phyloP scores from a whole-genome alignment of 2,113 vertebrate species.

The Megaptera novaeangliae region DNA sequence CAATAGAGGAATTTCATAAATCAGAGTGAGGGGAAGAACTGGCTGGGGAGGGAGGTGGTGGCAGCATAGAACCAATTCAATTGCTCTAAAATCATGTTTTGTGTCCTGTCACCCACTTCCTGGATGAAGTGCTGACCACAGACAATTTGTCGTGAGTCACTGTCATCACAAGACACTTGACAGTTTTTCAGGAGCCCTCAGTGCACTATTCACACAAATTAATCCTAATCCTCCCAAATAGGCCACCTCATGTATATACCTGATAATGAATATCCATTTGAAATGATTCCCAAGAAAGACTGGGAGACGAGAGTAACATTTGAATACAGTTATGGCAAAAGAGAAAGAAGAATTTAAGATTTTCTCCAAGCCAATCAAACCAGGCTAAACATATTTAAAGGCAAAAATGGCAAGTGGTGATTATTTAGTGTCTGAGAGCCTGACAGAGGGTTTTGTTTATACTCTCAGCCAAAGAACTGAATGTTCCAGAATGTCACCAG shows the following conservation, averaged over 20 bases:
- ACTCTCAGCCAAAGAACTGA: conserved; percentile 49
- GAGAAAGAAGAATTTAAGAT: background rate
- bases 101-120: background rate
- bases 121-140: background rate
- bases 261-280: background rate
- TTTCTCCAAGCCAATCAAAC: conserved; percentile 33
- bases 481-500: conserved; percentile 52
- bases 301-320: background rate
- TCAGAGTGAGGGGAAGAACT: background rate
- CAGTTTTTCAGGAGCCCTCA: background rate
- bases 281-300: background rate
- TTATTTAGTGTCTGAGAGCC: conserved; percentile 39
- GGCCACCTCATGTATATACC: background rate
- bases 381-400: conserved; percentile 26
- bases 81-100: background rate
- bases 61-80: background rate
- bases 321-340: background rate
- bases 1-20: conserved; percentile 25
- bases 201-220: background rate
- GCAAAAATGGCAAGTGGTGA: conserved; percentile 45
- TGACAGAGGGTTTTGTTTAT: conserved; percentile 53
- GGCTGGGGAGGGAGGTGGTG: background rate
- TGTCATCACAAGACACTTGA: background rate
- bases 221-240: background rate
- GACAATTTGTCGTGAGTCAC: background rate